Evolutionary conservation across 2,888 invertebrate species (phyloP), one percentile per base, ranked within the genome.

Genomic region (Dolichomitus sp.): DNA sequence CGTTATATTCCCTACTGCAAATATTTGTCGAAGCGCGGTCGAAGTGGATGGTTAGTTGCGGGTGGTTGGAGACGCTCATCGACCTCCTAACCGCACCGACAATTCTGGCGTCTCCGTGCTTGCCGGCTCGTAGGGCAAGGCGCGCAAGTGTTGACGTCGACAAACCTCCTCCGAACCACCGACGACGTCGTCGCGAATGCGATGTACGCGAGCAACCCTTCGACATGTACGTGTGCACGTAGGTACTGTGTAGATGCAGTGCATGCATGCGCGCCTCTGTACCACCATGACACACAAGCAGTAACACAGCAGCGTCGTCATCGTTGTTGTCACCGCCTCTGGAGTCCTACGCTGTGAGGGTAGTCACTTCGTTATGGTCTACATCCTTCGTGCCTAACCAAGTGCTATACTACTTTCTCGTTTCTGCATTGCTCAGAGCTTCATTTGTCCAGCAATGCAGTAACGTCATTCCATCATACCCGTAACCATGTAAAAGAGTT

Each of bases 311-410:
- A 17, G 19, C 4, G 54, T 23, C 54, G 54, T 23, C 59, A 33
- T 7, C 59, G 59, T 59, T 17, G 27, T 23, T 57, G 27, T 14
- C 37, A 59, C 14, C 30, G 17, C n/a, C 17, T 33, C 33, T 14
- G 59, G 30, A 37, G 57, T 57, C n/a, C 33, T 2, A 17, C 61
- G 19, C 37, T 27, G 40, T 19, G 17, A 40, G 19, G 57, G 48
- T 54, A 48, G 59, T 70, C 45, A 65, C 70, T 75, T 82, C 82
- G 74, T 82, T 82, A 82, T 42, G 74, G 69, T 3, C 59, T 79
- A 70, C 59, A 66, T 74, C 42, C 61, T 45, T 33, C 37, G 48
- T 66, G 48, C 42, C 40, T 59, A 78, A 73, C 63, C 74, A 17
- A 30, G 63, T 50, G 54, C 65, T 72, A 33, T 19, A 19, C 50